These are phyloP conservation scores for Tetramorium bicarinatum DNA, from an alignment of 2,888 invertebrate species.

Conservation along the genomic window DNA sequence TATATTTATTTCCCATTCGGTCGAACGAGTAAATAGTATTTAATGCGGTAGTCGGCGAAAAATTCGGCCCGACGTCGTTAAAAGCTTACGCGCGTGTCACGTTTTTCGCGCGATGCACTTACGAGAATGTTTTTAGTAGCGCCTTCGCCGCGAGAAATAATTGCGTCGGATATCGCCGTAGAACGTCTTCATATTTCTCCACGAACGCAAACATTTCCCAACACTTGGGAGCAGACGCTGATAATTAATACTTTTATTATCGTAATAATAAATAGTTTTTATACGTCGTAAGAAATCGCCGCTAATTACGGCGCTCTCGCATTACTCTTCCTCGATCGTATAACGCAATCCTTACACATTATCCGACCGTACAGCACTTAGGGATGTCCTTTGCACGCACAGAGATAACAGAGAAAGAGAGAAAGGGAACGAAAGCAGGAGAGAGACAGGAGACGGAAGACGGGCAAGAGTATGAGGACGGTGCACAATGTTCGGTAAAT, in stretches of 20 bases:
- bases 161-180: slow-evolving; percentile 34
- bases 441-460: slow-evolving; percentile 23
- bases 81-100: slow-evolving; percentile 18
- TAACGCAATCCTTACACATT: slow-evolving; percentile 49
- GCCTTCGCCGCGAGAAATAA: slow-evolving; percentile 43
- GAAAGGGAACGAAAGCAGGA: background rate
- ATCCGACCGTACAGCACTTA: slow-evolving; percentile 25
- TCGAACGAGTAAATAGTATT: slow-evolving; percentile 44
- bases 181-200: slow-evolving; percentile 52
- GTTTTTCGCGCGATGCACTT: slow-evolving; percentile 42
- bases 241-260: slow-evolving; percentile 54
- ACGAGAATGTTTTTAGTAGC: slow-evolving; percentile 47
- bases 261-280: slow-evolving; percentile 53
- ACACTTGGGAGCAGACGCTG: slow-evolving; percentile 22
- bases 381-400: background rate
- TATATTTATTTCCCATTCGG: slow-evolving; percentile 11
- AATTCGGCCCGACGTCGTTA: slow-evolving; percentile 32
- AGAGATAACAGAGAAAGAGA: background rate
- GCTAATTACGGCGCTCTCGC: slow-evolving; percentile 39
- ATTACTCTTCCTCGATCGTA: slow-evolving; percentile 43
- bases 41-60: slow-evolving; percentile 34
- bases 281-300: slow-evolving; percentile 47
- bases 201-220: slow-evolving; percentile 19
- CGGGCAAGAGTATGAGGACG: slow-evolving; percentile 30
- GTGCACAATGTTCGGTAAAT: slow-evolving; percentile 78